A percentile compares a stretch with the other conserved stretches of the same genome.
phyloP scores from a whole-genome alignment of 2,888 invertebrate genomes.

The Morinoia aosen region DNA sequence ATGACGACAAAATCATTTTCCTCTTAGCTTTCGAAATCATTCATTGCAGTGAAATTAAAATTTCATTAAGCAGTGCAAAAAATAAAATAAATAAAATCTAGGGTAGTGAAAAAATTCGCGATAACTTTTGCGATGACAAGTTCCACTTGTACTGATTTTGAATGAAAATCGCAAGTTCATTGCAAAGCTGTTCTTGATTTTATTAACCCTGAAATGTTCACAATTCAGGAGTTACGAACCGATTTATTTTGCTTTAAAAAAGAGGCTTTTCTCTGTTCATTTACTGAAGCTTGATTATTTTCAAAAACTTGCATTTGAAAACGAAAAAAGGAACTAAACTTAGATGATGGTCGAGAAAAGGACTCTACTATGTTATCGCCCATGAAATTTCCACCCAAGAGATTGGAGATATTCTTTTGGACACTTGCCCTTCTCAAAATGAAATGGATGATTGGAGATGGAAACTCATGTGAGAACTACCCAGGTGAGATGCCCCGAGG shows the following conservation, averaged over 20 bases:
- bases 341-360: not conserved
- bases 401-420: not conserved
- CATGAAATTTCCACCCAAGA: not conserved
- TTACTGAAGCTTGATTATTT: not conserved
- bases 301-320: not conserved
- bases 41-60: not conserved
- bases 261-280: not conserved
- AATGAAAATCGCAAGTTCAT: not conserved
- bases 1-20: not conserved
- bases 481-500: not conserved
- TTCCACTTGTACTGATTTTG: not conserved
- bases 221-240: not conserved
- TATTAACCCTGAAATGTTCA: not conserved
- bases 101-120: not conserved
- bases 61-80: not conserved
- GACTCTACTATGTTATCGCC: not conserved
- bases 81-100: not conserved
- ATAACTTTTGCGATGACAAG: not conserved
- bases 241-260: not conserved
- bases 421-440: not conserved
- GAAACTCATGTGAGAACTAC: not conserved
- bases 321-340: not conserved
- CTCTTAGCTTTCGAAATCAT: not conserved
- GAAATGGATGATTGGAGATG: not conserved
- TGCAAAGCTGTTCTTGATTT: not conserved